Conservation (phyloP, 2,113 vertebrate genomes). For the Trachemys scripta region DNA sequence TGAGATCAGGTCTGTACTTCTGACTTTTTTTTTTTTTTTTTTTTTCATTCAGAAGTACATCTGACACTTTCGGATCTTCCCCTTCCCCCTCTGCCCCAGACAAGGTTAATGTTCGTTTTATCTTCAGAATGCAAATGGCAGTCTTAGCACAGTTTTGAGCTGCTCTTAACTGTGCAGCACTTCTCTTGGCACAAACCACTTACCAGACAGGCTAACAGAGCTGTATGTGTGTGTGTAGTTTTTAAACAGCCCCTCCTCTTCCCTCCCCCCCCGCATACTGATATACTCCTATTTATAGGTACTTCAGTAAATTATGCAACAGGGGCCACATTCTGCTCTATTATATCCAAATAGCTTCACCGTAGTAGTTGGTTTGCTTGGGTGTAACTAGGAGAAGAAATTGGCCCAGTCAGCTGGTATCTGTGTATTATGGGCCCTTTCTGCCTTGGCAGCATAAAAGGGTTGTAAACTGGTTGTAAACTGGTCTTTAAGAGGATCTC, state of each 20-base stretch:
- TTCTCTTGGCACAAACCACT: constrained; percentile 38
- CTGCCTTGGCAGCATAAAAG: not conserved
- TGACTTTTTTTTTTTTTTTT: not conserved
- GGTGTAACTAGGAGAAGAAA: not conserved
- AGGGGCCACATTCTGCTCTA: not conserved
- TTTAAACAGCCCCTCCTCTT: not conserved
- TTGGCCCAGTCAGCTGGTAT: rapidly evolving
- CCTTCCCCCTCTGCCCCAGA: constrained; percentile 9
- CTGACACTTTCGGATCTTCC: not conserved
- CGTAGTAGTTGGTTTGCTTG: not conserved
- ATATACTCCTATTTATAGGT: not conserved
- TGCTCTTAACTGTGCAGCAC: not conserved
- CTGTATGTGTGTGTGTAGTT: not conserved
- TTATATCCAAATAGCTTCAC: not conserved
- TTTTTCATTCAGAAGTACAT: not conserved
- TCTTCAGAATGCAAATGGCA: constrained; percentile 30
- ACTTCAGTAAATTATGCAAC: not conserved
- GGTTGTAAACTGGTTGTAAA: not conserved
- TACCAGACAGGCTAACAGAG: not conserved
- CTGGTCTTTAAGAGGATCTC: not conserved
- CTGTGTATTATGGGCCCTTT: not conserved
- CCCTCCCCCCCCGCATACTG: not conserved
- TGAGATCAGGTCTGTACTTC: constrained; percentile 20
- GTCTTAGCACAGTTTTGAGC: not conserved
- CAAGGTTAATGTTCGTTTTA: constrained; percentile 44